phyloP scores from a whole-genome alignment of 1,140 invertebrate genomes.

The Psix sp. region DNA sequence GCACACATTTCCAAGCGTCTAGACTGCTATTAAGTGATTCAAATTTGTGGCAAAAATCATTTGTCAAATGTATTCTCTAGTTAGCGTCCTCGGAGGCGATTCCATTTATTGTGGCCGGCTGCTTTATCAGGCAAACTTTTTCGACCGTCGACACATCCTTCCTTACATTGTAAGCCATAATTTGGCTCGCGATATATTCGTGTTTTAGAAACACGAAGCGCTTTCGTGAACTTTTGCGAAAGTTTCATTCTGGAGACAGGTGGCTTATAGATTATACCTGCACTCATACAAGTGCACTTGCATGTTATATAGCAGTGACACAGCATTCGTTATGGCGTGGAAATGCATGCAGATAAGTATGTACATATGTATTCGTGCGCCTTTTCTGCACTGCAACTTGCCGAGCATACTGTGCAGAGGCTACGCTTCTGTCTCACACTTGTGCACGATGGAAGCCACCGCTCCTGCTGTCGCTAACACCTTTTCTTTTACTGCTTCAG shows the following conservation, averaged over 20 bases:
- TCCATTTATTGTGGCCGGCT: slow-evolving; percentile 29
- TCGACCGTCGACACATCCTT: slow-evolving; percentile 49
- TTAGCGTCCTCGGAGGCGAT: too few species aligned
- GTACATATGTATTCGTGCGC: slow-evolving; percentile 36
- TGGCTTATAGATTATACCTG: slow-evolving; percentile 57
- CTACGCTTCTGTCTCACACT: too few species aligned
- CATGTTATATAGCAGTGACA: slow-evolving; percentile 13
- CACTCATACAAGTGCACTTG: slow-evolving; percentile 23
- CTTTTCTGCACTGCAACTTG: slow-evolving; percentile 31
- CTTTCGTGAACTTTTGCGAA: slow-evolving; percentile 49
- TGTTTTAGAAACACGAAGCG: slow-evolving; percentile 48
- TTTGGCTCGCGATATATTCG: slow-evolving; percentile 50
- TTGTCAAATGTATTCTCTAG: too few species aligned
- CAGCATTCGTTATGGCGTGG: slow-evolving; percentile 37
- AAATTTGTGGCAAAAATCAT: too few species aligned
- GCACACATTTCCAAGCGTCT: too few species aligned
- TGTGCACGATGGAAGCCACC: too few species aligned
- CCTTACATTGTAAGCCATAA: slow-evolving; percentile 48
- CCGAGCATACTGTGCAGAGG: too few species aligned
- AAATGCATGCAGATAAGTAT: slow-evolving; percentile 38
- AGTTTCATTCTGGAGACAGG: slow-evolving; percentile 41
- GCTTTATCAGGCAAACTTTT: slow-evolving; percentile 50
- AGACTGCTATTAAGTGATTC: too few species aligned
- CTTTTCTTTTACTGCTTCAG: too few species aligned
- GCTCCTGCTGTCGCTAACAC: too few species aligned